phyloP scores from a whole-genome alignment of 1,140 invertebrate species.

The Platorchestia sp. region DNA sequence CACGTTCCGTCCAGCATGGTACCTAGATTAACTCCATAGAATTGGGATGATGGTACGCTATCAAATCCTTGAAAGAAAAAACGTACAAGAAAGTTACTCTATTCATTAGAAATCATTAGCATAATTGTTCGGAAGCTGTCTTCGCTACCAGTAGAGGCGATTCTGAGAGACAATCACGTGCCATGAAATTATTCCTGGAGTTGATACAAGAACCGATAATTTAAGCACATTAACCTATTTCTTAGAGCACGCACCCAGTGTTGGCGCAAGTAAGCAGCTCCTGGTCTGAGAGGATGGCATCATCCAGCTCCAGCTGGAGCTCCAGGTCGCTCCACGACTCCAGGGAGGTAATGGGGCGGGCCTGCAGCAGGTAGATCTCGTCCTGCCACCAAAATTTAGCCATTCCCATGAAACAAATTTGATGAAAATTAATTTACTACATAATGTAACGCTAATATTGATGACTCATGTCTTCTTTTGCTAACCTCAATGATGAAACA shows the following conservation, averaged over 20 bases:
- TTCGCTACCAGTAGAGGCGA: neutral
- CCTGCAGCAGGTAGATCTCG: conserved; percentile 56
- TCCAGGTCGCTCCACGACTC: conserved; percentile 55
- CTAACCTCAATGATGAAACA: no score
- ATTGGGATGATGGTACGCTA: no score
- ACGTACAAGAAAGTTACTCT: no score
- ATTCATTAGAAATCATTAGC: no score
- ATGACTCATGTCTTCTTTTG: no score
- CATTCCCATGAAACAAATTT: neutral
- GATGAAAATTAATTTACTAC: neutral
- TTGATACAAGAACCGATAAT: no score
- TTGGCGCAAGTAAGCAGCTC: conserved; percentile 51
- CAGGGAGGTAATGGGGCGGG: conserved; percentile 47
- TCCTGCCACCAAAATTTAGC: conserved; percentile 20
- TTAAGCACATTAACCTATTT: no score
- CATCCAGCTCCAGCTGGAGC: conserved; percentile 49
- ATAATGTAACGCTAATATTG: neutral
- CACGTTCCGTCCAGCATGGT: no score
- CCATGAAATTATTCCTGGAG: neutral
- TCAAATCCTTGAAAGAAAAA: no score
- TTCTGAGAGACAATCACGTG: neutral
- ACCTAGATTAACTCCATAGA: no score
- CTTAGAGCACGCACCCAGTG: neutral
- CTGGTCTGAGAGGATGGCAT: conserved; percentile 31
- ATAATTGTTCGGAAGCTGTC: no score